Conservation (phyloP, 2,113 vertebrate genomes). For the Columba janthina region DNA sequence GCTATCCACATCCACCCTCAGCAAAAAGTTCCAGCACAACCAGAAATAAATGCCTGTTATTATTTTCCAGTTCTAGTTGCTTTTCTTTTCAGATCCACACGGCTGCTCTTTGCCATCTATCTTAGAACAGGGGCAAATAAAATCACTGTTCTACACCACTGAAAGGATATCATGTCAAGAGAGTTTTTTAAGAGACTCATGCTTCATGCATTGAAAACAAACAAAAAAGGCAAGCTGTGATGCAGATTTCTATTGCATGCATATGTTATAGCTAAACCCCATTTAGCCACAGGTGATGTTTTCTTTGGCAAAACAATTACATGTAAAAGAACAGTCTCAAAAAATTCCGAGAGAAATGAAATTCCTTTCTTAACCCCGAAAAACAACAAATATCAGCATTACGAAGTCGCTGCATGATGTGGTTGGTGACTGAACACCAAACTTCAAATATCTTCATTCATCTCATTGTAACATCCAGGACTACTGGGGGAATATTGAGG, state of each 20-base stretch:
- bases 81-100: neutral
- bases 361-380: neutral
- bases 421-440: neutral
- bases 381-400: neutral
- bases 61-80: neutral
- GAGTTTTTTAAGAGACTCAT: neutral
- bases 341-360: neutral
- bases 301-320: neutral
- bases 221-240: neutral
- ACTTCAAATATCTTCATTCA: neutral
- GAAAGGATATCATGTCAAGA: neutral
- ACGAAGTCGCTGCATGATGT: neutral
- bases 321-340: neutral
- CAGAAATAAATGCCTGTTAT: neutral
- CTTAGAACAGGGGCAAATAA: neutral
- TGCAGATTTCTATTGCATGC: slow-evolving; percentile 8
- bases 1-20: neutral
- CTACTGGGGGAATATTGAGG: neutral
- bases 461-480: neutral
- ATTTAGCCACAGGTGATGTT: slow-evolving; percentile 27
- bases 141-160: neutral
- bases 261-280: neutral
- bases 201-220: slow-evolving; percentile 41
- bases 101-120: neutral
- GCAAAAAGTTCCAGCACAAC: neutral